Conservation (phyloP, 2,888 invertebrate genomes). For the Epistrophe eligans region DNA sequence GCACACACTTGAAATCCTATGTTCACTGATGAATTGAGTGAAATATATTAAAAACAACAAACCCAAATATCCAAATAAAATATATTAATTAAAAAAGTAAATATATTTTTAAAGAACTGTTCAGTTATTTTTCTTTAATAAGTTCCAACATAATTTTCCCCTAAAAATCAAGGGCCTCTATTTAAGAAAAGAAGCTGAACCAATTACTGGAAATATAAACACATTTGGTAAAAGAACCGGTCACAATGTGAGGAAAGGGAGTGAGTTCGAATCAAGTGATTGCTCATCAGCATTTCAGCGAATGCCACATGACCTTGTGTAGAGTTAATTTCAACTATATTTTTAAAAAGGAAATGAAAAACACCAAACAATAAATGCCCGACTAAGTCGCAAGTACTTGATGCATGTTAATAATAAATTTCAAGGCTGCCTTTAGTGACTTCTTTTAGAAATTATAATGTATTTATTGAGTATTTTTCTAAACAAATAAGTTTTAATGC, state of each 20-base stretch:
- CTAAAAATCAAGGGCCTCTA: constrained; percentile 13
- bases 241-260: neutral
- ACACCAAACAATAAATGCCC: neutral
- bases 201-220: constrained; percentile 43
- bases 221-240: constrained; percentile 29
- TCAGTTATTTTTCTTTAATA: neutral
- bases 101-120: neutral
- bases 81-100: neutral
- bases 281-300: neutral
- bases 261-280: constrained; percentile 5
- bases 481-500: too few relatives aligned
- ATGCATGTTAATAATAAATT: too few relatives aligned
- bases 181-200: constrained; percentile 31
- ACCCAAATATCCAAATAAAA: neutral
- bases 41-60: neutral
- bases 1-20: too few relatives aligned
- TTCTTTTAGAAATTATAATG: too few relatives aligned
- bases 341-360: neutral
- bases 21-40: neutral
- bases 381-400: neutral
- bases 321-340: constrained; percentile 46
- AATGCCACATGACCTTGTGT: constrained; percentile 44
- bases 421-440: too few relatives aligned
- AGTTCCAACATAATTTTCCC: neutral
- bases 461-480: too few relatives aligned